These are phyloP conservation scores for Tribolium madens DNA, from an alignment of 1,140 invertebrate species.

Conservation along the genomic window DNA sequence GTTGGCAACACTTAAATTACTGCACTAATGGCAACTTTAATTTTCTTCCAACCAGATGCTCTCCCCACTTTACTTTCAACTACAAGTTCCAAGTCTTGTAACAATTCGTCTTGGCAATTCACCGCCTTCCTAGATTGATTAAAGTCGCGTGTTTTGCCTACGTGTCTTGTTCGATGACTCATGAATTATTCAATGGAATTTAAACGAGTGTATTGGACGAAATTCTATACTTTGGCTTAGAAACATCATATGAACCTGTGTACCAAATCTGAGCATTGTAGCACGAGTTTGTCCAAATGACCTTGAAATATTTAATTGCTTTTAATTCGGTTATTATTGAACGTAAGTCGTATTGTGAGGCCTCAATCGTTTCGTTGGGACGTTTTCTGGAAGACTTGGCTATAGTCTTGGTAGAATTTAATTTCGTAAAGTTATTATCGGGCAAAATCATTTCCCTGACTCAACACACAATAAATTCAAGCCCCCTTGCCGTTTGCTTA, in stretches of 20 bases:
- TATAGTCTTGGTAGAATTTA: neutral
- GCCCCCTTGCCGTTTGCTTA: neutral
- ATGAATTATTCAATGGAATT: constrained; percentile 21
- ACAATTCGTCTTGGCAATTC: constrained; percentile 17
- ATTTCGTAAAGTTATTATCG: neutral
- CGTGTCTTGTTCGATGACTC: constrained; percentile 5
- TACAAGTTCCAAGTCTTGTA: constrained; percentile 11
- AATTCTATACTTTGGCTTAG: neutral
- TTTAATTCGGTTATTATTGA: neutral
- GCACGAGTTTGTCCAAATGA: neutral
- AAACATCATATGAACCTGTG: neutral
- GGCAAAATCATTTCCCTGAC: neutral
- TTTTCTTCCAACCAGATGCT: neutral
- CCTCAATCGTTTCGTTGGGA: neutral
- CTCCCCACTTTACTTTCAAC: neutral
- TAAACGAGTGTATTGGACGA: neutral
- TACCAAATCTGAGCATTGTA: neutral
- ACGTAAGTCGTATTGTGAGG: neutral
- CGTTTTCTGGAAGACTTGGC: neutral
- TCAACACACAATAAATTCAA: neutral
- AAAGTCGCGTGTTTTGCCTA: neutral
- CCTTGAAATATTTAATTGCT: neutral
- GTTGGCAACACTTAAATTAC: neutral
- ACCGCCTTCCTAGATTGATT: constrained; percentile 21
- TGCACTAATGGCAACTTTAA: no score